These are phyloP conservation scores for Cheilosia variabilis DNA, from an alignment of 2,888 invertebrate genomes.

Conservation along the genomic window DNA sequence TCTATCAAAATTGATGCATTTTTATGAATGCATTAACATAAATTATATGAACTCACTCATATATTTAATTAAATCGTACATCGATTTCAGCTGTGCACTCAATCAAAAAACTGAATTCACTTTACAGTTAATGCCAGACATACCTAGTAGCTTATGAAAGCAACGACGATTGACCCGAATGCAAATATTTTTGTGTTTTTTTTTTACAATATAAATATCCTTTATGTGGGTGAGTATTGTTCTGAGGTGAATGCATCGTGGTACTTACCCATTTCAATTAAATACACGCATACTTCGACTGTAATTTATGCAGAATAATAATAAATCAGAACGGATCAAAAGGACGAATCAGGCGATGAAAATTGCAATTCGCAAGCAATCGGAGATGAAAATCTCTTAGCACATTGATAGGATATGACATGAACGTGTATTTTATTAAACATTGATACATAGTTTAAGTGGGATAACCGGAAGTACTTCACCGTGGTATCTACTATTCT, in stretches of 20 bases:
- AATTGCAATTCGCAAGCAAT: too few species aligned
- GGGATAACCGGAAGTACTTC: too few species aligned
- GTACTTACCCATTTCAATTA: background rate
- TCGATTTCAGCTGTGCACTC: constrained; percentile 1
- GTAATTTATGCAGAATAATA: background rate
- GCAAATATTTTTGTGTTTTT: background rate
- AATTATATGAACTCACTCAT: background rate
- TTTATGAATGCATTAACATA: constrained; percentile 6
- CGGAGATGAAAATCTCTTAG: too few species aligned
- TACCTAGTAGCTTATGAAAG: background rate
- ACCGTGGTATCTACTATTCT: too few species aligned
- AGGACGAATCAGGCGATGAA: too few species aligned
- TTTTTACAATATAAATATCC: too few species aligned
- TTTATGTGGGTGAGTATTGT: too few species aligned
- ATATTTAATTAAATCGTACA: background rate
- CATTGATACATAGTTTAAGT: too few species aligned
- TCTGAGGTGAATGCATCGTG: too few species aligned
- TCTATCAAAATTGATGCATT: background rate
- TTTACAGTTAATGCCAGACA: constrained; percentile 1
- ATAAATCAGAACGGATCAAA: too few species aligned
- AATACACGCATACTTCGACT: background rate
- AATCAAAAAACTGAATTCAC: background rate
- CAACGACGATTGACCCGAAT: background rate
- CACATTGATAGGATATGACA: too few species aligned
- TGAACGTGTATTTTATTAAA: too few species aligned